A percentile compares a stretch with the other conserved stretches of the same genome.
phyloP scores from a whole-genome alignment of 2,113 vertebrate genomes.

The Chaetops frenatus region DNA sequence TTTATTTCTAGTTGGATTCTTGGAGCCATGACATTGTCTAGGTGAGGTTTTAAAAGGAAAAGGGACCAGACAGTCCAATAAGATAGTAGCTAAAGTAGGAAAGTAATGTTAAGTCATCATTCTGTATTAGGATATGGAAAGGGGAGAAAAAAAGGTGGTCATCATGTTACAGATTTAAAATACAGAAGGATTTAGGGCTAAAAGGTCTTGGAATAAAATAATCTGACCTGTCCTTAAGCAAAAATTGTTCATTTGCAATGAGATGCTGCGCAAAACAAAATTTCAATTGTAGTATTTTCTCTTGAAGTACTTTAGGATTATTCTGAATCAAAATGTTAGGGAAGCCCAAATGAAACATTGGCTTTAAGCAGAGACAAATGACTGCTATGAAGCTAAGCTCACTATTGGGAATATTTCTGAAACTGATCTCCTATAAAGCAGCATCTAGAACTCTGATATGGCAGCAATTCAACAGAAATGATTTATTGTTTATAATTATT shows the following conservation, averaged over 20 bases:
- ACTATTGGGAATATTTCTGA: neutral
- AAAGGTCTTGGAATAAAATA: neutral
- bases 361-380: neutral
- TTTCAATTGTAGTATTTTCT: neutral
- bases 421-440: neutral
- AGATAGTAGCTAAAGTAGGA: neutral
- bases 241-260: neutral
- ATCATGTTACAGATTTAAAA: neutral
- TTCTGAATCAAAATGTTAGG: neutral
- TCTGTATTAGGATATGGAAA: neutral
- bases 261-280: neutral
- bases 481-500: neutral
- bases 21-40: neutral
- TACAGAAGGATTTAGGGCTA: neutral
- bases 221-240: neutral
- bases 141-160: fast-evolving
- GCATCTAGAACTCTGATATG: neutral
- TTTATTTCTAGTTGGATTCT: neutral
- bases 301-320: neutral
- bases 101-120: neutral
- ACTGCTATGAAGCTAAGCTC: neutral
- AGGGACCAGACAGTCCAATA: neutral
- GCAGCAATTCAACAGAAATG: neutral
- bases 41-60: neutral
- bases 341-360: neutral